Evolutionary conservation across 2,797 vertebrate genomes (phyloP), one percentile per base, ranked within the genome.

Genomic region (Cetoscarus ocellatus): DNA sequence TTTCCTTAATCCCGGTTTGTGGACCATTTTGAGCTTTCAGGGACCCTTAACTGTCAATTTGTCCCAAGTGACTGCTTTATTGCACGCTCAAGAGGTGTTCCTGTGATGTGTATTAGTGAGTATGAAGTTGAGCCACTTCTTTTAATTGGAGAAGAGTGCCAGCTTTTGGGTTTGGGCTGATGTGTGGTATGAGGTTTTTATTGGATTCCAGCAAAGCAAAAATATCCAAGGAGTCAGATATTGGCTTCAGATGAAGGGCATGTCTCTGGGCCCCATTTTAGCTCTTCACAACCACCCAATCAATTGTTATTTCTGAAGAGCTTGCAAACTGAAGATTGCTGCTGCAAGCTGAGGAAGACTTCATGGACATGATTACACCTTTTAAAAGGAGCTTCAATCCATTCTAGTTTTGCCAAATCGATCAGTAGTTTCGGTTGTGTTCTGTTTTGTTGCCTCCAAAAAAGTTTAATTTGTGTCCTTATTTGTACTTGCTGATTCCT

Each of bases 201-300:
- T 27, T 27, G 27, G 27, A 27, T 27, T 27, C 27, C 1, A 27
- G 1, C 10, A 6, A 12, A 35, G 15, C 18, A 27, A 15, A 60
- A 17, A 27, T 38, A 15, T 64, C 51, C 42, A 11, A 39, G 6
- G 47, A 73, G 19, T 55, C 53, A 18, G 44, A 53, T 61, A 55
- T 38, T 11, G 45, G 17, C 49, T 38, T 50, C 12, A 49, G 44
- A 45, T 42, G 38, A 58, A 51, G 44, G 10, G 13, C 11, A 57
- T 50, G 36, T 54, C 62, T 68, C 59, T 6, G 44, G 42, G 49
- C 3, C 18, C 12, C 45, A 44, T 69, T 53, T 6, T 52, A 68
- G 49, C 48, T 62, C 44, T 14, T 36, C 18, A 48, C 50, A 48
- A 75, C 59, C 49, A 44, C 34, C 51, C 7, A 42, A 57, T 74